These are phyloP conservation scores for Chlorops oryzae DNA, from an alignment of 1,140 invertebrate genomes.

Conservation along the genomic window DNA sequence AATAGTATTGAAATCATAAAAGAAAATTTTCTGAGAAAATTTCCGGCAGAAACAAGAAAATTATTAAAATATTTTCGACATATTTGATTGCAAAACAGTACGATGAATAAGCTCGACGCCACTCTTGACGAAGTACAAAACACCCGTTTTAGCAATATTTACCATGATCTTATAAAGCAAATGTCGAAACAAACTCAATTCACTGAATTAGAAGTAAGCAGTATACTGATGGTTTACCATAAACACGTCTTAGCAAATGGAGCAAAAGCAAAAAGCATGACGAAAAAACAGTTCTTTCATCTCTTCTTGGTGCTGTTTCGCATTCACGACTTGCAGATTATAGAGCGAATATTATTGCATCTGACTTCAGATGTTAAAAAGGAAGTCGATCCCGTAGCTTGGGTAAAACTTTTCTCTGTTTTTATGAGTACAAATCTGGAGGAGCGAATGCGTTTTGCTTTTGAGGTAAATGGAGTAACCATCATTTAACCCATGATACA, in stretches of 20 bases:
- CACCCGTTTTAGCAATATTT: slow-evolving; percentile 29
- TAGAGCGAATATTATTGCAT: slow-evolving; percentile 34
- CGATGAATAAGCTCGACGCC: slow-evolving; percentile 39
- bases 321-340: slow-evolving; percentile 33
- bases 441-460: slow-evolving; percentile 29
- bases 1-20: no score
- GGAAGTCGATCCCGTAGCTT: slow-evolving; percentile 28
- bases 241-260: slow-evolving; percentile 37
- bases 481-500: no score
- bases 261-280: slow-evolving; percentile 27
- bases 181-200: slow-evolving; percentile 24
- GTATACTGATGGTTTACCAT: slow-evolving; percentile 38
- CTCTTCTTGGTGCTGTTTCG: slow-evolving; percentile 33
- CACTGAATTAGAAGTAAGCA: slow-evolving; percentile 25
- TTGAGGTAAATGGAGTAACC: slow-evolving; percentile 23
- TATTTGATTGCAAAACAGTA: no score
- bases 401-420: slow-evolving; percentile 35
- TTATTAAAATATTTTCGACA: no score
- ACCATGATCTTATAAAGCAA: slow-evolving; percentile 16
- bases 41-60: no score
- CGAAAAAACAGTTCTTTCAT: slow-evolving; percentile 33
- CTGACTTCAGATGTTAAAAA: slow-evolving; percentile 29
- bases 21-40: no score
- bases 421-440: slow-evolving; percentile 27
- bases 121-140: slow-evolving; percentile 42